Conservation (phyloP, 2,113 vertebrate genomes). For the Siniperca chuatsi region DNA sequence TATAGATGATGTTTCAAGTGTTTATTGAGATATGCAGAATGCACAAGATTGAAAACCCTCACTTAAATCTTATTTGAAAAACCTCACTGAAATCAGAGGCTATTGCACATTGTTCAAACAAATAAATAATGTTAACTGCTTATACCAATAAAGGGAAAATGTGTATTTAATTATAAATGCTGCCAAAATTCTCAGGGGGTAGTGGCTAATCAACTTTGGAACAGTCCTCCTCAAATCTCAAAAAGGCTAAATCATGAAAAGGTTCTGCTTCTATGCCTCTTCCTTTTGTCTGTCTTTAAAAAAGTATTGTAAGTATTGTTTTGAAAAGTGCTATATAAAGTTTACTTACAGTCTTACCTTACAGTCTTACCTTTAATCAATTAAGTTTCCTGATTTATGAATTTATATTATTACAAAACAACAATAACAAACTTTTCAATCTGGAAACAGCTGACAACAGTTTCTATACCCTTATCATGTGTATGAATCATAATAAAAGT, state of each 20-base stretch:
- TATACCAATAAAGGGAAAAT: neutral
- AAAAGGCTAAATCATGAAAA: neutral
- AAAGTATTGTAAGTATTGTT: neutral
- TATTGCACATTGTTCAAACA: neutral
- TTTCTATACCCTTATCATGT: neutral
- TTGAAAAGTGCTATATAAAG: neutral
- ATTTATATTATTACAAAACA: neutral
- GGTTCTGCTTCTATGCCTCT: neutral
- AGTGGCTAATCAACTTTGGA: neutral
- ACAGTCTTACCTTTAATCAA: neutral
- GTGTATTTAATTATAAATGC: neutral
- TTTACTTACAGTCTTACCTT: neutral
- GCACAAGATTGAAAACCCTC: neutral
- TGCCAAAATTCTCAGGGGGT: neutral
- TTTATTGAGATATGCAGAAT: conserved; percentile 42
- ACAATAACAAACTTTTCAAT: neutral
- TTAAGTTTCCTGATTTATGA: neutral
- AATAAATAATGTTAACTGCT: neutral
- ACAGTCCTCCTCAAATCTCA: neutral
- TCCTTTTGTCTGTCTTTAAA: neutral
- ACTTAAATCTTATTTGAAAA: conserved; percentile 24
- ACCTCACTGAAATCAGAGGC: neutral
- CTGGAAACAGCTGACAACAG: neutral
- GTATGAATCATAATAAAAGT: neutral
- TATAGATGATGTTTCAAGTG: conserved; percentile 53